Conservation (phyloP, 2,797 vertebrate genomes). For the Antrozous pallidus region DNA sequence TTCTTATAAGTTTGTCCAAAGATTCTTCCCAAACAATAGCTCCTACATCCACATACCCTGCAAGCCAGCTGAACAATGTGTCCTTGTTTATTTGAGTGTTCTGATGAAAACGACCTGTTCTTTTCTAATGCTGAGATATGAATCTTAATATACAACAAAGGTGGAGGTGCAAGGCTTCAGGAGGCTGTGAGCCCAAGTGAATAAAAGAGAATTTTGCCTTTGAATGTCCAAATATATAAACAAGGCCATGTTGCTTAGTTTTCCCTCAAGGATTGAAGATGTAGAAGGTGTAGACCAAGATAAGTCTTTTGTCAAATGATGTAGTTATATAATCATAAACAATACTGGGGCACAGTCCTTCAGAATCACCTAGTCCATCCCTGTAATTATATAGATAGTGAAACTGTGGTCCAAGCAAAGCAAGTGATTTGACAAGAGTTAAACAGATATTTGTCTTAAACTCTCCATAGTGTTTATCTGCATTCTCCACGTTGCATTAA, state of each 20-base stretch:
- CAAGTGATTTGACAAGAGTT: constrained; percentile 45
- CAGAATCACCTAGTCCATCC: neutral
- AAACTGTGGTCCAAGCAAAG: constrained; percentile 15
- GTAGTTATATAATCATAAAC: constrained; percentile 23
- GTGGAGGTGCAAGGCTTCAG: neutral
- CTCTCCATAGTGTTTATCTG: constrained; percentile 24
- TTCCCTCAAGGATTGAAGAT: constrained; percentile 42
- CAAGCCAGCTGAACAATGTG: constrained; percentile 3
- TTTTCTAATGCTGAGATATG: neutral
- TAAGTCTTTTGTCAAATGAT: constrained; percentile 11
- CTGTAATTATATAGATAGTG: constrained; percentile 7
- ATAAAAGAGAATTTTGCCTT: constrained; percentile 36
- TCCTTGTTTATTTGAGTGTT: constrained; percentile 38
- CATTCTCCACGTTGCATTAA: neutral
- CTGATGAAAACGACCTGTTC: constrained; percentile 26
- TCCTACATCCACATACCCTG: neutral
- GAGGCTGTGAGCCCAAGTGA: neutral
- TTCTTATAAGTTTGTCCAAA: constrained; percentile 45
- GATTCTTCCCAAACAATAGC: neutral
- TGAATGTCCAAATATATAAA: neutral
- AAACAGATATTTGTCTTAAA: neutral
- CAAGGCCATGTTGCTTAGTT: neutral
- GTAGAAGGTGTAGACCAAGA: neutral
- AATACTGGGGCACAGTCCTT: neutral
- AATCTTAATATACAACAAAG: constrained; percentile 14